Evolutionary conservation across 2,888 invertebrate genomes (phyloP).

Genomic region (Chydorus sphaericus): DNA sequence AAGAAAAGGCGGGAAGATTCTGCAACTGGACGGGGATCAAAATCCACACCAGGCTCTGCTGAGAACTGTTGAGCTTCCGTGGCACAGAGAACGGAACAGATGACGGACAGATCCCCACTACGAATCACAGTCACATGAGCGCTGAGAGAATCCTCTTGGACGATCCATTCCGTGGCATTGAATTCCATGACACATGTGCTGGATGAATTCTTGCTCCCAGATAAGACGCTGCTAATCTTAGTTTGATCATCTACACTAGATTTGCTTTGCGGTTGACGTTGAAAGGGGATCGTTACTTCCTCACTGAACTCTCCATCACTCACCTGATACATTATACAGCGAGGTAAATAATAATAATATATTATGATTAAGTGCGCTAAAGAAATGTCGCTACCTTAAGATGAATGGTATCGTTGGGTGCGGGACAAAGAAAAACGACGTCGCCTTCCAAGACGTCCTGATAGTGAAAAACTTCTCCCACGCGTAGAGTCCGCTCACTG

Average conservation of each 20-base stretch:
- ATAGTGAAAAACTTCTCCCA: neutral
- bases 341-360: too few species aligned
- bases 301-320: neutral
- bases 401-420: too few species aligned
- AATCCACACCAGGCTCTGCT: constrained; percentile 27
- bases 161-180: constrained; percentile 21
- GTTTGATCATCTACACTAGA: too few species aligned
- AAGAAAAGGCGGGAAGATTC: constrained; percentile 27
- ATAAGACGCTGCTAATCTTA: too few species aligned
- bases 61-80: constrained; percentile 28
- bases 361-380: too few species aligned
- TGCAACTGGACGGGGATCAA: constrained; percentile 24
- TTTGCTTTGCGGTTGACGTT: too few species aligned
- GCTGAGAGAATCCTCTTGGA: constrained; percentile 24
- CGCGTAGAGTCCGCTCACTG: neutral
- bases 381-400: too few species aligned
- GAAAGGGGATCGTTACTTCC: too few species aligned
- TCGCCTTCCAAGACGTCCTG: neutral
- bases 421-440: neutral
- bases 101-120: constrained; percentile 26
- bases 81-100: constrained; percentile 28
- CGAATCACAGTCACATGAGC: constrained; percentile 25
- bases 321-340: neutral
- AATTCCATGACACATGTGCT: constrained; percentile 24
- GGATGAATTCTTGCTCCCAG: neutral